Evolutionary conservation across 2,113 vertebrate genomes (phyloP).

Genomic region (Pomatorhinus ruficollis): DNA sequence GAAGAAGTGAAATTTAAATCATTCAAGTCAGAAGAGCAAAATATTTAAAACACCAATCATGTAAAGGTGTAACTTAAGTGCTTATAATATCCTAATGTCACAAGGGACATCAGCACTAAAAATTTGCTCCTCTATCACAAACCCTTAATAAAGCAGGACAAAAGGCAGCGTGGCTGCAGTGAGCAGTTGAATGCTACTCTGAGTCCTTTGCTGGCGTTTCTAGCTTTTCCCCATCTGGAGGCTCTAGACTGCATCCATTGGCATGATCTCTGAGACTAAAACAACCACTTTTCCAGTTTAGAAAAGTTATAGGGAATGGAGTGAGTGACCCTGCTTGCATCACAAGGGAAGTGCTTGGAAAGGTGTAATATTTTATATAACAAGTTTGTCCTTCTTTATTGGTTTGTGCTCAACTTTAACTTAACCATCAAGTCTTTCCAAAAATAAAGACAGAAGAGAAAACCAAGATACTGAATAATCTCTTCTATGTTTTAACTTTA

Average conservation of each 20-base stretch:
- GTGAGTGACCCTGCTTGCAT: background rate
- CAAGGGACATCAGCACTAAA: background rate
- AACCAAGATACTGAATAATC: background rate
- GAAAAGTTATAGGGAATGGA: background rate
- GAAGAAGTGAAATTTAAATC: constrained; percentile 6
- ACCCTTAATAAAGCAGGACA: background rate
- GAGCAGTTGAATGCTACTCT: background rate
- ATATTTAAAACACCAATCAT: background rate
- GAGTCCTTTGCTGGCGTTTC: background rate
- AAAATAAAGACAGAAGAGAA: background rate
- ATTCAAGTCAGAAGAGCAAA: background rate
- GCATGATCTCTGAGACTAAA: background rate
- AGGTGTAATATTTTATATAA: background rate
- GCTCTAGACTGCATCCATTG: background rate
- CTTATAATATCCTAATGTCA: background rate
- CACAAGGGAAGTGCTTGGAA: background rate
- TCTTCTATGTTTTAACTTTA: background rate
- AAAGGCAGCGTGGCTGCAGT: background rate
- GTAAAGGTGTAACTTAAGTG: background rate
- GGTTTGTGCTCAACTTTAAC: background rate
- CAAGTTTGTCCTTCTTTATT: background rate
- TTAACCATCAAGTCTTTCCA: background rate
- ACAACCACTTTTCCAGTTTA: background rate
- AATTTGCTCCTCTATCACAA: background rate
- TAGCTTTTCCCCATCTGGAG: background rate